Evolutionary conservation across 1,140 invertebrate species (phyloP).

Genomic region (Ladona fulva): DNA sequence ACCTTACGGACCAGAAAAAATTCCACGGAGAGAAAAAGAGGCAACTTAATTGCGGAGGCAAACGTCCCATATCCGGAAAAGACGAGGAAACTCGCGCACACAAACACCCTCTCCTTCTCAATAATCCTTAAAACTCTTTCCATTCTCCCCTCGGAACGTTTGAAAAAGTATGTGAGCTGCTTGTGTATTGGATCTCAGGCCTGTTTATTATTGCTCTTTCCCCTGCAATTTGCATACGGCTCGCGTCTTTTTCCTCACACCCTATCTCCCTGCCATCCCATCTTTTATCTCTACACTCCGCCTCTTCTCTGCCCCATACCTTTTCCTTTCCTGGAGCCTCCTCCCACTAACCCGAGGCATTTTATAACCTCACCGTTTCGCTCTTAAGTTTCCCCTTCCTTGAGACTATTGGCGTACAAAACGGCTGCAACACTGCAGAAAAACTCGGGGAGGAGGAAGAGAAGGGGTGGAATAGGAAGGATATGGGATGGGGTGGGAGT

Average conservation of each 20-base stretch:
- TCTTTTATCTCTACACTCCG: no score
- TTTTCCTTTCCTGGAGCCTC: not conserved
- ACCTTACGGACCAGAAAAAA: no score
- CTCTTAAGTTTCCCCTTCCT: no score
- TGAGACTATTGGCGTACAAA: no score
- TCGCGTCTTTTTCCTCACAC: not conserved
- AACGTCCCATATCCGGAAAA: not conserved
- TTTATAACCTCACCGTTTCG: not conserved
- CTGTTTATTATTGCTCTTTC: constrained; percentile 10
- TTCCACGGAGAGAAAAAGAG: not conserved
- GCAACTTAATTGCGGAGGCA: not conserved
- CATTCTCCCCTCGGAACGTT: not conserved
- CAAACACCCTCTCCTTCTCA: not conserved
- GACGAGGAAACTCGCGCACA: no score
- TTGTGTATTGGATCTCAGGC: not conserved
- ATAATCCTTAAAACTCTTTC: not conserved
- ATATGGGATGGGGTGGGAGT: not conserved
- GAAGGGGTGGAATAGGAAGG: not conserved
- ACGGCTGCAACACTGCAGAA: not conserved
- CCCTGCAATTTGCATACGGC: not conserved
- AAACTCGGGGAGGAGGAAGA: not conserved
- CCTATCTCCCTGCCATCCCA: no score
- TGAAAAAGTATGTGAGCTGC: not conserved
- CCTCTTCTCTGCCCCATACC: not conserved
- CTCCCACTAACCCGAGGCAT: not conserved